These are phyloP conservation scores for Gastrophysa polygoni DNA, from an alignment of 2,888 invertebrate genomes.

Conservation along the genomic window DNA sequence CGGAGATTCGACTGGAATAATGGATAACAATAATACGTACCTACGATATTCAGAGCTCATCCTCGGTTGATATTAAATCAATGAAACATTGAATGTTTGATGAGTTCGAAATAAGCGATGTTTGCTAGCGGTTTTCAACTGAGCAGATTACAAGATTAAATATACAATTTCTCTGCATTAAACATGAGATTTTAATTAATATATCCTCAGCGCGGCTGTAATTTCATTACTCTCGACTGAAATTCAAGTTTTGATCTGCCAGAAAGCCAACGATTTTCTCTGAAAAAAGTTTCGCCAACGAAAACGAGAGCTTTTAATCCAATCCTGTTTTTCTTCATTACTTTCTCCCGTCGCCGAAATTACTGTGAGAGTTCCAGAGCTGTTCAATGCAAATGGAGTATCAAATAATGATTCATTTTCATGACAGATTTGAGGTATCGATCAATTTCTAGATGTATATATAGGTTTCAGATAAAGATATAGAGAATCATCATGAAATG, in stretches of 20 bases:
- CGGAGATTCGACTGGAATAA: background rate
- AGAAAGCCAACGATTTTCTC: conserved; percentile 12
- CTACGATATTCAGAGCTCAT: conserved; percentile 8
- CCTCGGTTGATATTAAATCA: conserved; percentile 47
- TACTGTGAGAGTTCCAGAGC: too few species aligned
- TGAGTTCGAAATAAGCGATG: conserved; percentile 54
- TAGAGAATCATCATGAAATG: too few species aligned
- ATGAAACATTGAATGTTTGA: conserved; percentile 52
- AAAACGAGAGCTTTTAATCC: conserved; percentile 25
- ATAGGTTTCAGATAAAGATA: too few species aligned
- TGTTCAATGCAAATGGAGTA: too few species aligned
- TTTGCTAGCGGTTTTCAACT: conserved; percentile 56
- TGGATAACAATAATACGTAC: conserved; percentile 10
- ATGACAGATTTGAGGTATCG: too few species aligned
- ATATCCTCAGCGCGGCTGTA: conserved; percentile 54
- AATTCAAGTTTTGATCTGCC: conserved; percentile 52
- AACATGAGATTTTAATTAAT: conserved; percentile 60
- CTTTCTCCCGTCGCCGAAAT: conserved; percentile 15
- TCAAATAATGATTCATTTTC: too few species aligned
- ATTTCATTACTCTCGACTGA: conserved; percentile 53
- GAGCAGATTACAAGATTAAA: conserved; percentile 59
- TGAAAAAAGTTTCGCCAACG: conserved; percentile 28
- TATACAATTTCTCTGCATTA: conserved; percentile 59
- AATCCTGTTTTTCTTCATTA: conserved; percentile 29
- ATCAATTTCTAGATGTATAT: too few species aligned